Evolutionary conservation across 2,888 invertebrate genomes (phyloP).

Genomic region (Luperina nickerlii): DNA sequence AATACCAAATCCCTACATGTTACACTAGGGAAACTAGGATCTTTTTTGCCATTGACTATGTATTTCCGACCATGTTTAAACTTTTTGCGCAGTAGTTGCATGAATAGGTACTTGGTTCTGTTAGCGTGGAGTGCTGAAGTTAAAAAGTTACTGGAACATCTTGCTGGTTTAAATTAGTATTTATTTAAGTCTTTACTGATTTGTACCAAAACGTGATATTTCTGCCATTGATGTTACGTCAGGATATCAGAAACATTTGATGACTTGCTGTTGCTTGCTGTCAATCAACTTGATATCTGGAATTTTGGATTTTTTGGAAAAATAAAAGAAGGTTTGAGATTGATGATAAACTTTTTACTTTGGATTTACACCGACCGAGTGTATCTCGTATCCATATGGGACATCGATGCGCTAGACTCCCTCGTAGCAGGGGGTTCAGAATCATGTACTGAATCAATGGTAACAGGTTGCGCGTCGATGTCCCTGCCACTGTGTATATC

Average conservation of each 20-base stretch:
- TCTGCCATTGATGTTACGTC: background rate
- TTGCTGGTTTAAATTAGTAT: slow-evolving; percentile 18
- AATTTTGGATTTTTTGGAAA: background rate
- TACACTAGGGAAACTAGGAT: background rate
- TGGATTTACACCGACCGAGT: no score
- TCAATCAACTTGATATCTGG: slow-evolving; percentile 18
- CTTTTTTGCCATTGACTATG: slow-evolving; percentile 5
- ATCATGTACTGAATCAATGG: no score
- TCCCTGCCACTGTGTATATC: no score
- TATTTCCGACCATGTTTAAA: slow-evolving; percentile 30
- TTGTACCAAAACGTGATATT: slow-evolving; percentile 23
- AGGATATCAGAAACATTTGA: slow-evolving; percentile 10
- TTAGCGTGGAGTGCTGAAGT: background rate
- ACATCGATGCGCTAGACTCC: no score
- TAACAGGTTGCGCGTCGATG: no score
- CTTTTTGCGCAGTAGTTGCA: slow-evolving; percentile 31
- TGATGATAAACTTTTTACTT: slow-evolving; percentile 12
- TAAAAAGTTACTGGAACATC: slow-evolving; percentile 26
- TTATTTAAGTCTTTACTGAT: slow-evolving; percentile 14
- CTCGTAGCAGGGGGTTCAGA: no score
- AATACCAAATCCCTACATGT: slow-evolving; percentile 18
- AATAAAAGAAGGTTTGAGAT: slow-evolving; percentile 10
- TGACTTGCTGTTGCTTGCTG: slow-evolving; percentile 1
- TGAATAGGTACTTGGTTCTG: slow-evolving; percentile 20
- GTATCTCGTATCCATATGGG: background rate